Evolutionary conservation across 1,140 invertebrate species (phyloP), one percentile per base, ranked within the genome.

Genomic region (Drosophila mauritiana): DNA sequence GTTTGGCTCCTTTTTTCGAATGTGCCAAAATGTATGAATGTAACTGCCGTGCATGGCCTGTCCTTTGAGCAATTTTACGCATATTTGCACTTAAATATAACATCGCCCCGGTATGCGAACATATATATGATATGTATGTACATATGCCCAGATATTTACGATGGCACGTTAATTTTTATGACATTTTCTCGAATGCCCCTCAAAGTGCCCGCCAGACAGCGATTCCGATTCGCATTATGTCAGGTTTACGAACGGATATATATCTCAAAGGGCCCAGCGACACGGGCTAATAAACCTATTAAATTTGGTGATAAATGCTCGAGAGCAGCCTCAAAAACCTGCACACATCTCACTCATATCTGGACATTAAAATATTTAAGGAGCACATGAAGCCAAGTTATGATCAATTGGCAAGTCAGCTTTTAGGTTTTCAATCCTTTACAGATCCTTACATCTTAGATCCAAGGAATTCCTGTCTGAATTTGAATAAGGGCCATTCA

Each of bases 121-220:
- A 36, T 27, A 20, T 31, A 52, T 43, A 46, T 62, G 17, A 52
- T 43, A 46, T 62, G 17, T 17, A 17, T 17, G 17, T 17, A 17
- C 17, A 61, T 53, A 56, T 43, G 59, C 34, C 25, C 48, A 73
- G 46, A 83, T 89, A 86, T 88, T 88, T 83, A 88, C 84, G 84
- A 86, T 57, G 40, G 20, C 55, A 72, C 83, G 79, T 88, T 88
- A 89, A 88, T 88, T 89, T 88, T 89, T 75, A 88, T 89, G 83
- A 70, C 84, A 83, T 83, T 69, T 59, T 51, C 49, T 56, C 63
- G 40, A 31, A 40, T 40, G 55, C 51, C 63, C 39, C 69, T 73
- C 54, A n/a, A 57, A 49, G 27, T 48, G 52, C 10, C 48, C 13
- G 67, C 67, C 68, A 70, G 68, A 70, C 68, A 72, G 43, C 64